phyloP scores from a whole-genome alignment of 1,140 invertebrate species.

The Drosophila sulfurigaster region DNA sequence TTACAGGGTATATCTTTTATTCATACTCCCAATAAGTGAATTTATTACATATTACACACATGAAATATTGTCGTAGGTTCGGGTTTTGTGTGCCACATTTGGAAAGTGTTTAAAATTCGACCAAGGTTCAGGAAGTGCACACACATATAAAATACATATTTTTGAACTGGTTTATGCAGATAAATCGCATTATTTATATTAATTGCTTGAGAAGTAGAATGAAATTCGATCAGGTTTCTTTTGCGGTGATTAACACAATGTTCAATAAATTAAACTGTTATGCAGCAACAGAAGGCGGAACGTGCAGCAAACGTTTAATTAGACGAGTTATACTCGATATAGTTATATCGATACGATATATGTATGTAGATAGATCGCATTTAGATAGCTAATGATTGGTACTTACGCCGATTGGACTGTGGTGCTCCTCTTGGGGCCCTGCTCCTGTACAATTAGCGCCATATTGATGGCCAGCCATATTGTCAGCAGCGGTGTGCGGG shows the following conservation, averaged over 20 bases:
- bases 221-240: conserved; percentile 1
- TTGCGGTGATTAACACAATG: neutral
- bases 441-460: conserved; percentile 80
- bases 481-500: conserved; percentile 76
- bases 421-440: conserved; percentile 69
- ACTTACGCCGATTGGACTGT: conserved; percentile 84
- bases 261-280: conserved; percentile 9
- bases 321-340: neutral
- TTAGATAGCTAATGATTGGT: conserved; percentile 1
- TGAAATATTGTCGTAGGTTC: conserved; percentile 8
- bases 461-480: conserved; percentile 84
- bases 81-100: neutral
- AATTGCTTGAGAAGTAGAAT: neutral
- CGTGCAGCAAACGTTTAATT: neutral
- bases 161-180: neutral
- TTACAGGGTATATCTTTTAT: no score
- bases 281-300: neutral
- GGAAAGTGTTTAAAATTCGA: neutral
- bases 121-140: conserved; percentile 18
- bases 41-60: neutral
- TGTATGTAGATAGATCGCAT: neutral
- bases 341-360: no score
- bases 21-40: no score
- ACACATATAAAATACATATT: neutral
- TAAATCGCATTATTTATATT: neutral